A percentile compares a stretch with the other conserved stretches of the same genome.
phyloP scores from a whole-genome alignment of 2,113 vertebrate genomes.

The Illadopsis cleaveri region DNA sequence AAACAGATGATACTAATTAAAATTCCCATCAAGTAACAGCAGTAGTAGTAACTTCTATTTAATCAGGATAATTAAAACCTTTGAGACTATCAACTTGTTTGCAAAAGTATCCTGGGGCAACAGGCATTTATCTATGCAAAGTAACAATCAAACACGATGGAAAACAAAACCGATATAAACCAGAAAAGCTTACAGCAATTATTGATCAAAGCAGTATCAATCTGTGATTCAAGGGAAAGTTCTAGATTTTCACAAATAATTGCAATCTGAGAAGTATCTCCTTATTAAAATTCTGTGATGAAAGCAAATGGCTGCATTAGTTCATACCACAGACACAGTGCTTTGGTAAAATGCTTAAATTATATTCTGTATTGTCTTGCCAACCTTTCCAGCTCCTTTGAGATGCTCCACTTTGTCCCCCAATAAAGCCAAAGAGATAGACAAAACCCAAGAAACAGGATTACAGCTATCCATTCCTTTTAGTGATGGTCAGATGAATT shows the following conservation, averaged over 20 bases:
- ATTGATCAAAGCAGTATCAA: constrained; percentile 23
- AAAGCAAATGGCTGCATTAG: not conserved
- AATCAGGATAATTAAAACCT: constrained; percentile 64
- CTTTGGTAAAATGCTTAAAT: not conserved
- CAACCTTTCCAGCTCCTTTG: not conserved
- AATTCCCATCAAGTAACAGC: constrained; percentile 23
- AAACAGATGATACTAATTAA: constrained; percentile 29
- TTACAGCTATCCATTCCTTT: not conserved
- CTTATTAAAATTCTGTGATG: not conserved
- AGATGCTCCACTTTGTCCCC: not conserved
- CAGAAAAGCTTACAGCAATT: constrained; percentile 17
- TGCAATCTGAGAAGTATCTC: not conserved
- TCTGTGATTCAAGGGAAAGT: not conserved
- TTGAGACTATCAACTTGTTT: constrained; percentile 48
- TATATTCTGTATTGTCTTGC: not conserved
- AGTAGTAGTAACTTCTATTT: constrained; percentile 45
- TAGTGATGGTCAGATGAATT: not conserved
- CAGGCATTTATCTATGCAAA: not conserved
- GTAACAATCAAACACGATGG: not conserved
- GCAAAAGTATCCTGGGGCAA: not conserved
- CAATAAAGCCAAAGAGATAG: not conserved
- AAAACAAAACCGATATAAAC: constrained; percentile 35
- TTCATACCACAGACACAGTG: not conserved
- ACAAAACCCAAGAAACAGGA: not conserved
- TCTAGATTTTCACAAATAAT: not conserved